Evolutionary conservation across 2,113 vertebrate species (phyloP).

Genomic region (Oryzias javanicus): DNA sequence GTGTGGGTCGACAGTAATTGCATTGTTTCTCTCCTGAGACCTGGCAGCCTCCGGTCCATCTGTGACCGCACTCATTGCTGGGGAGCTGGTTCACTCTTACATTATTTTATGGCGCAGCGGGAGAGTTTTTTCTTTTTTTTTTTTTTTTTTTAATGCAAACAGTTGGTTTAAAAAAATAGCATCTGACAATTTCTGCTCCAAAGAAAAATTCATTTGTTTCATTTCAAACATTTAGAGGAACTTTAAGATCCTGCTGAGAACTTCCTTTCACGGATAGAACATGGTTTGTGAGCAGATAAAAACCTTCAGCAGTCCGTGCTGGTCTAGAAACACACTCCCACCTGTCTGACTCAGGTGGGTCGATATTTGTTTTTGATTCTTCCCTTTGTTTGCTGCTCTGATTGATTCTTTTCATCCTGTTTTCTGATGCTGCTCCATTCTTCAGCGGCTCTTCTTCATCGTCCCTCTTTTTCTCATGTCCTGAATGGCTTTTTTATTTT

Average conservation of each 20-base stretch:
- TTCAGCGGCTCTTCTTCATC: not conserved
- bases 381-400: conserved; percentile 6
- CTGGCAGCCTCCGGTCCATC: conserved; percentile 47
- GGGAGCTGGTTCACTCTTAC: conserved; percentile 31
- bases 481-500: not conserved
- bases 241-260: no score
- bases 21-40: conserved; percentile 50
- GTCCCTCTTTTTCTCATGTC: not conserved
- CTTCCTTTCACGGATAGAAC: no score
- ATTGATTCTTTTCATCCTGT: conserved; percentile 25
- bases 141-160: not conserved
- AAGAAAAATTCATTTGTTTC: no score
- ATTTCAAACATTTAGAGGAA: no score
- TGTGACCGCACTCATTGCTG: conserved; percentile 23
- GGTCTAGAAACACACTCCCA: not conserved
- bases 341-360: conserved; percentile 5
- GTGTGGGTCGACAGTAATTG: conserved; percentile 50
- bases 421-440: not conserved
- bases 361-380: conserved; percentile 31
- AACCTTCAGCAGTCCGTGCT: no score
- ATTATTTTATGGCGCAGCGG: conserved; percentile 26
- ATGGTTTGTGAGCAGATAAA: no score
- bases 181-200: no score
- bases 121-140: not conserved
- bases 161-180: no score